Conservation (phyloP, 2,113 vertebrate species). For the Cavia aperea region DNA sequence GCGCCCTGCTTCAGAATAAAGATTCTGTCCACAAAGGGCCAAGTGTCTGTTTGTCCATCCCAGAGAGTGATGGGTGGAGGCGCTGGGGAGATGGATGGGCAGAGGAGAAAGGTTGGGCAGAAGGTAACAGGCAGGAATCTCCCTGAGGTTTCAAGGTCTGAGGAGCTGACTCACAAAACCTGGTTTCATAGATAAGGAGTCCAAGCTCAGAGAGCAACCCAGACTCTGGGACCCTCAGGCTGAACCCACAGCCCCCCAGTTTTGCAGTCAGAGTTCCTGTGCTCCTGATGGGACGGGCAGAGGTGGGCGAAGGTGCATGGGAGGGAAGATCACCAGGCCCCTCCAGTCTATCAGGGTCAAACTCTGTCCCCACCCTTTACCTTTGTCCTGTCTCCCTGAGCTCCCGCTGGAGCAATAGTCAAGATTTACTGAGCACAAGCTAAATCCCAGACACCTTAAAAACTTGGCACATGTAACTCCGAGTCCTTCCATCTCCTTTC, state of each 20-base stretch:
- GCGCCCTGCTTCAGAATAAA: constrained; percentile 52
- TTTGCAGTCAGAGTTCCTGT: neutral
- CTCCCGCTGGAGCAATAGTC: neutral
- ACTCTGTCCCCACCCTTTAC: neutral
- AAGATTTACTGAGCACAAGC: neutral
- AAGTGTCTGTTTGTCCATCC: neutral
- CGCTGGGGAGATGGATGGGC: neutral
- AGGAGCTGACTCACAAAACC: neutral
- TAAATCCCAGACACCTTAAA: neutral
- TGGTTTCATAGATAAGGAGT: neutral
- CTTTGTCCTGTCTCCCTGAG: neutral
- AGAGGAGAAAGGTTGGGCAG: neutral
- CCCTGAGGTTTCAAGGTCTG: neutral
- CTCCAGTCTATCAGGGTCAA: too few species aligned
- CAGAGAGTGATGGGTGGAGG: neutral
- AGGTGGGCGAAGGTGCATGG: fast-evolving
- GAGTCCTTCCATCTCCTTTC: neutral
- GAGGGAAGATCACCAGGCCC: neutral
- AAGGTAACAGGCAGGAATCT: neutral
- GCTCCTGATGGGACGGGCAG: neutral
- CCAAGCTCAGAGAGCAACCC: neutral
- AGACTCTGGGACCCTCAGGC: neutral
- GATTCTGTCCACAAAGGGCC: neutral
- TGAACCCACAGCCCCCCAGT: neutral
- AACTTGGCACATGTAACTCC: neutral